Percentiles rank a stretch among this genome's conserved stretches.
These are phyloP conservation scores for Acrocyrtus sp. DNA, from an alignment of 2,888 invertebrate species.

Conservation along the genomic window DNA sequence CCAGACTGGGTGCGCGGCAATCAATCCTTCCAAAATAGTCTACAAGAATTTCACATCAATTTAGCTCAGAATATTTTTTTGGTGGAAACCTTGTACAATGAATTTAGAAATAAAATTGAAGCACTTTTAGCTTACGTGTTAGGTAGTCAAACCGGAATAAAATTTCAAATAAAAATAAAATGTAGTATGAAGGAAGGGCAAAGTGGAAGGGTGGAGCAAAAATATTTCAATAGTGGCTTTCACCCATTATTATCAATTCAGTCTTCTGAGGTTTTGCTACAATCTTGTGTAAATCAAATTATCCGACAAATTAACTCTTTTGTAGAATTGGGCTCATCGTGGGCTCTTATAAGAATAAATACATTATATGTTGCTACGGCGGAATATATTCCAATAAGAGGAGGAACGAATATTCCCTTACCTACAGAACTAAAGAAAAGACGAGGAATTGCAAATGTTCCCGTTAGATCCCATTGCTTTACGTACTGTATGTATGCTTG, in stretches of 20 bases:
- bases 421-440: neutral
- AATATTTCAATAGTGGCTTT: neutral
- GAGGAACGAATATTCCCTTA: neutral
- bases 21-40: neutral
- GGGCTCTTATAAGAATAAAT: neutral
- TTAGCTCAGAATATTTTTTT: neutral
- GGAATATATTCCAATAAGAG: neutral
- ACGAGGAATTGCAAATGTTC: constrained; percentile 9
- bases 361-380: neutral
- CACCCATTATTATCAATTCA: neutral
- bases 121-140: neutral
- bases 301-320: neutral
- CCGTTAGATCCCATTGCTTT: neutral
- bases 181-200: neutral
- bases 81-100: neutral
- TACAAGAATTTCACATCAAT: neutral
- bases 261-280: neutral
- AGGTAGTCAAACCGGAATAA: neutral
- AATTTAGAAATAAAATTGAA: neutral
- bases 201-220: neutral
- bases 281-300: constrained; percentile 1
- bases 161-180: neutral
- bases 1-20: neutral
- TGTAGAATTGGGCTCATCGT: constrained; percentile 1
- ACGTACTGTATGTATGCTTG: constrained; percentile 1